phyloP scores from a whole-genome alignment of 2,888 invertebrate species.

The Tetragonula carbonaria region DNA sequence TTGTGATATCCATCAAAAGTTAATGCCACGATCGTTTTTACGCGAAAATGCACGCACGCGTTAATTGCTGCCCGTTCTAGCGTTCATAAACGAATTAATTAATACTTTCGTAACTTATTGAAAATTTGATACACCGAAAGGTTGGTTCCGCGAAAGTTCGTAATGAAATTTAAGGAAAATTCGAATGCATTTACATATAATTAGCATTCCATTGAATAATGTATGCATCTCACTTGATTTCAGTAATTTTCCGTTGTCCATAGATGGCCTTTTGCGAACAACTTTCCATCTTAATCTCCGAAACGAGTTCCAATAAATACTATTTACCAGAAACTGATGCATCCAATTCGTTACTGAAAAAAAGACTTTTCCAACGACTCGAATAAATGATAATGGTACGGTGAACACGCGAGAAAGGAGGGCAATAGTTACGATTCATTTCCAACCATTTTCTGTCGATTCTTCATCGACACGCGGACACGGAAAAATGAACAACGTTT shows the following conservation, averaged over 20 bases:
- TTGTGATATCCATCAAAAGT: neutral
- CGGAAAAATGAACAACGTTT: neutral
- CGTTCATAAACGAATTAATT: neutral
- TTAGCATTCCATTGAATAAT: conserved; percentile 7
- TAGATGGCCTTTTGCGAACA: neutral
- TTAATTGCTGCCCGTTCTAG: too few relatives aligned
- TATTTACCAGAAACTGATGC: neutral
- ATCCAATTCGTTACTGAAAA: neutral
- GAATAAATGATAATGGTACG: neutral
- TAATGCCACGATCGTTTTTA: neutral
- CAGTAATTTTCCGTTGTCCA: neutral
- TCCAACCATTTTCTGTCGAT: neutral
- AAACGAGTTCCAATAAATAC: neutral
- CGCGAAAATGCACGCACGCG: neutral
- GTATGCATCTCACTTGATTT: neutral
- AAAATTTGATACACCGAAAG: neutral
- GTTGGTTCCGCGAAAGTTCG: neutral
- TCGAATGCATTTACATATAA: neutral
- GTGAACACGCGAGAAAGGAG: neutral
- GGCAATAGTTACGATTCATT: neutral
- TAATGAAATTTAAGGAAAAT: neutral
- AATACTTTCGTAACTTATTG: neutral
- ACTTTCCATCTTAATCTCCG: neutral
- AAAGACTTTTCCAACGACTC: neutral
- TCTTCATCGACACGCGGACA: neutral